A percentile compares a stretch with the other conserved stretches of the same genome.
These are phyloP conservation scores for Sturmia bella DNA, from an alignment of 2,888 invertebrate genomes.

Conservation along the genomic window DNA sequence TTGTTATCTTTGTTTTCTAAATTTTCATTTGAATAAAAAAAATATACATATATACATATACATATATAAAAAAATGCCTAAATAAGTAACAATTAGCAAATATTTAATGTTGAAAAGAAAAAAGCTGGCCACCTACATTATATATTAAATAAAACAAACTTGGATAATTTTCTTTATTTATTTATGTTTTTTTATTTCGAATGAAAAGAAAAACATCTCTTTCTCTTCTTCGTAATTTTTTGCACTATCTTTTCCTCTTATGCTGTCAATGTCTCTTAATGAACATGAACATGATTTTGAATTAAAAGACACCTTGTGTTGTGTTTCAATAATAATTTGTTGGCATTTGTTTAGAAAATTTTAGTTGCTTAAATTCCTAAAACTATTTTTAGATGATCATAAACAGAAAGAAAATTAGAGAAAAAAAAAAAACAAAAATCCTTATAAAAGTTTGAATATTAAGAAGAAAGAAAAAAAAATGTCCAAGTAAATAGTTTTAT, in stretches of 20 bases:
- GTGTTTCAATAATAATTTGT: slow-evolving; percentile 61
- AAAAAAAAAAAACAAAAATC: slow-evolving; percentile 48
- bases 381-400: slow-evolving; percentile 64
- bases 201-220: slow-evolving; percentile 33
- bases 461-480: slow-evolving; percentile 39
- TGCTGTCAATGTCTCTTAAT: slow-evolving; percentile 32
- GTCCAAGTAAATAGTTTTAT: slow-evolving; percentile 36
- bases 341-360: slow-evolving; percentile 64
- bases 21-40: neutral
- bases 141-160: neutral
- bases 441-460: slow-evolving; percentile 16
- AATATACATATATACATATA: neutral
- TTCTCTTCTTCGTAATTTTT: slow-evolving; percentile 1
- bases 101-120: too few species aligned
- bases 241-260: slow-evolving; percentile 8
- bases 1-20: too few species aligned
- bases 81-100: too few species aligned
- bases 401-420: slow-evolving; percentile 51
- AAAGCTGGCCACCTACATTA: neutral
- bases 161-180: neutral
- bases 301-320: slow-evolving; percentile 63
- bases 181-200: slow-evolving; percentile 13
- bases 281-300: slow-evolving; percentile 66
- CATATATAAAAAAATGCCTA: too few species aligned
- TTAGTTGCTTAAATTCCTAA: slow-evolving; percentile 37